These are phyloP conservation scores for Melanostoma scalare DNA, from an alignment of 2,888 invertebrate species.

Conservation along the genomic window DNA sequence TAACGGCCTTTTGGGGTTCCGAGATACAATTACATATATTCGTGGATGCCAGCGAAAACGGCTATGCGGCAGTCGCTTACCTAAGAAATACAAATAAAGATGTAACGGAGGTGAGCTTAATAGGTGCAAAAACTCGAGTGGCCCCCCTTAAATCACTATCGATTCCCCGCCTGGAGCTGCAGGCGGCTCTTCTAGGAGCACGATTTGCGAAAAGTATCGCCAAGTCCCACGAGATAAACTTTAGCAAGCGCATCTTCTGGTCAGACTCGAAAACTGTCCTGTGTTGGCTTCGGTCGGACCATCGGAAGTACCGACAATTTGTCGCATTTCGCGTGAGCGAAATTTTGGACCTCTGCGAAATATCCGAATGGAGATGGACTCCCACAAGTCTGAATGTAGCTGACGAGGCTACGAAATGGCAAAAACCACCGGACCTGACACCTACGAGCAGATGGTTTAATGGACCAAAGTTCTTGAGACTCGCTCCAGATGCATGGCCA, in stretches of 20 bases:
- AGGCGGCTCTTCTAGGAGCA: slow-evolving; percentile 59
- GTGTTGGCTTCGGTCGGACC: slow-evolving; percentile 71
- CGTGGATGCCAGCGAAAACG: slow-evolving; percentile 28
- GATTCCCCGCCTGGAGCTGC: slow-evolving; percentile 65
- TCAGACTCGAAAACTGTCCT: slow-evolving; percentile 73
- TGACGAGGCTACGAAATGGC: neutral
- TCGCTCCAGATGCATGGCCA: slow-evolving; percentile 6
- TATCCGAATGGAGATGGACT: slow-evolving; percentile 7
- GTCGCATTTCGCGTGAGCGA: neutral
- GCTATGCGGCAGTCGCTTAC: slow-evolving; percentile 73
- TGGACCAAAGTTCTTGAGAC: slow-evolving; percentile 7
- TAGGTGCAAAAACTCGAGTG: slow-evolving; percentile 73
- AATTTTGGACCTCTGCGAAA: neutral
- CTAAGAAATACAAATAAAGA: slow-evolving; percentile 47
- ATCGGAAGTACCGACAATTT: slow-evolving; percentile 55
- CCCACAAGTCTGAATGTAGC: slow-evolving; percentile 16
- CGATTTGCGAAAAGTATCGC: slow-evolving; percentile 31
- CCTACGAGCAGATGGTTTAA: slow-evolving; percentile 11
- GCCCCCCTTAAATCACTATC: slow-evolving; percentile 69
- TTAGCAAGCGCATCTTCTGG: slow-evolving; percentile 61
- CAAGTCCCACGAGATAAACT: slow-evolving; percentile 14
- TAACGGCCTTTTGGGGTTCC: neutral
- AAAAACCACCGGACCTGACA: neutral
- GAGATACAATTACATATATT: slow-evolving; percentile 8
- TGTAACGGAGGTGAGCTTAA: slow-evolving; percentile 43